Conservation (phyloP, 2,797 vertebrate species). For the Gadopsis bispinosus region DNA sequence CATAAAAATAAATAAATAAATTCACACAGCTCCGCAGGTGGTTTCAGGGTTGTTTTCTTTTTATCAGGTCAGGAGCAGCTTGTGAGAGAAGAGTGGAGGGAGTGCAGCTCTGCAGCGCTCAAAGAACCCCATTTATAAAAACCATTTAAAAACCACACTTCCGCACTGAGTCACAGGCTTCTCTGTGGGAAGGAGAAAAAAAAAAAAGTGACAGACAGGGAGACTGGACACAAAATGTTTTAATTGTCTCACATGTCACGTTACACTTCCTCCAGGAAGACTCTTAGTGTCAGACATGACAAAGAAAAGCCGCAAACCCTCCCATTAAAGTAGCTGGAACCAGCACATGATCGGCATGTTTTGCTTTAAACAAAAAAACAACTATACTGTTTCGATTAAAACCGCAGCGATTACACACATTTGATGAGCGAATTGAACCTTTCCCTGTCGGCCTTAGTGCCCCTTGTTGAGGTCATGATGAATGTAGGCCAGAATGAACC, state of each 20-base stretch:
- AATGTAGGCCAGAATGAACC: not conserved
- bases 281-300: no score
- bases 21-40: slow-evolving; percentile 43
- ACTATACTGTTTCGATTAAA: no score
- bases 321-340: no score
- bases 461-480: not conserved
- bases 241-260: slow-evolving; percentile 11
- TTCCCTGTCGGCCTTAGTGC: not conserved
- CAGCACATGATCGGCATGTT: no score
- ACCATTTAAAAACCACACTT: slow-evolving; percentile 49
- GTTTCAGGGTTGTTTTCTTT: slow-evolving; percentile 51
- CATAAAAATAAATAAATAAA: slow-evolving; percentile 39
- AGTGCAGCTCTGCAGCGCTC: slow-evolving; percentile 32
- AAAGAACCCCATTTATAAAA: slow-evolving; percentile 60
- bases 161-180: slow-evolving; percentile 33
- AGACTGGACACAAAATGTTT: slow-evolving; percentile 7
- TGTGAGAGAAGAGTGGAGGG: slow-evolving; percentile 23
- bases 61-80: slow-evolving; percentile 69
- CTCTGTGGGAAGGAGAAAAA: slow-evolving; percentile 20
- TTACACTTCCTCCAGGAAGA: not conserved
- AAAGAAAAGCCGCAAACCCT: no score
- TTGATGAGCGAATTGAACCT: not conserved
- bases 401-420: no score
- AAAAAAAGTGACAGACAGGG: not conserved
- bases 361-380: no score